phyloP scores from a whole-genome alignment of 1,140 invertebrate genomes.

The Drosophila mayri region DNA sequence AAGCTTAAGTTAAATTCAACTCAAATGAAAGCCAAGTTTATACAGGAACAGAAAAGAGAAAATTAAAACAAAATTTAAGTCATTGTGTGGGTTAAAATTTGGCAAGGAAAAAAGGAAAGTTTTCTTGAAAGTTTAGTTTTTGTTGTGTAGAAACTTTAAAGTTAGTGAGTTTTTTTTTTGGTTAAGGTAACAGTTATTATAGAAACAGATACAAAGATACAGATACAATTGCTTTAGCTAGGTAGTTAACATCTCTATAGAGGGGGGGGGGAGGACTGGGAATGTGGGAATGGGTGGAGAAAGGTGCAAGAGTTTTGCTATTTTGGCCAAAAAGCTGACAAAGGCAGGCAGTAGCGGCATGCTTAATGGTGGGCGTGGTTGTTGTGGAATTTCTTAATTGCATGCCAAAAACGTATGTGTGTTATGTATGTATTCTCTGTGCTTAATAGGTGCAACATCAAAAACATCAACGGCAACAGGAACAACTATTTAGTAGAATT shows the following conservation, averaged over 20 bases:
- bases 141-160: conserved; percentile 20
- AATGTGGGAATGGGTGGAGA: not conserved
- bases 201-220: conserved; percentile 29
- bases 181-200: conserved; percentile 36
- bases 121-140: conserved; percentile 33
- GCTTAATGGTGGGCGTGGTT: conserved; percentile 28
- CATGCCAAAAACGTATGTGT: conserved; percentile 28
- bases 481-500: not conserved
- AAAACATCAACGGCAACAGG: conserved; percentile 26
- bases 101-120: conserved; percentile 38
- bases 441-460: conserved; percentile 37
- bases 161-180: conserved; percentile 41
- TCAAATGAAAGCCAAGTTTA: conserved; percentile 39
- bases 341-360: conserved; percentile 54
- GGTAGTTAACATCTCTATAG: conserved; percentile 42
- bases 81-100: conserved; percentile 47
- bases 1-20: conserved; percentile 38
- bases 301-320: conserved; percentile 47
- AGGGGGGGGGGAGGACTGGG: not conserved
- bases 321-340: conserved; percentile 39
- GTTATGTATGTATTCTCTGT: conserved; percentile 7
- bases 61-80: conserved; percentile 10
- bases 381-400: conserved; percentile 47
- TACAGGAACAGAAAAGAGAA: conserved; percentile 17
- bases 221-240: conserved; percentile 41